Base-by-base conservation (phyloP, 2,113 vertebrate species). In the Petroica traversi region DNA sequence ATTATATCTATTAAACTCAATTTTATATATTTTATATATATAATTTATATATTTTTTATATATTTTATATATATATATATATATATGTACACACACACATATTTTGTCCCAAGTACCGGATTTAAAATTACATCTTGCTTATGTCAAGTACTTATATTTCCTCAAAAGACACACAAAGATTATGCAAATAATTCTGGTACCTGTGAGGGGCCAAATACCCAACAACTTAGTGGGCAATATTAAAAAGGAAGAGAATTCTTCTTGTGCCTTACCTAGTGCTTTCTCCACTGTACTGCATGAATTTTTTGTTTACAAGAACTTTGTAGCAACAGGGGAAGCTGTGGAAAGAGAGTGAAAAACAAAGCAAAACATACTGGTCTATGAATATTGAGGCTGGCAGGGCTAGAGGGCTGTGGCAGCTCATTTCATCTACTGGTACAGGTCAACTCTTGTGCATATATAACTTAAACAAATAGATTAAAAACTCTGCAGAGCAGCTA, bases 41-140 rank as follows among this genome's bases (percentile, higher is more conserved):
- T 14, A 31, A 26, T 23, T 12, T 33, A 41, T 25, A 14, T 18
- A 7, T 13, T n/a, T n/a, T n/a, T n/a, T n/a, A n/a, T n/a, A n/a
- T n/a, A n/a, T n/a, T n/a, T n/a, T n/a, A n/a, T n/a, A n/a, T n/a
- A n/a, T n/a, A 26, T 23, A 14, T 33, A 41, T 25, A 14, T 18
- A 7, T 13, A 28, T 14, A 31, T 4, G 20, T 0, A 48, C 3
- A 24, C 0, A 46, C 1, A 46, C 15, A n/a, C 5, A 29, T 3
- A 17, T 38, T 34, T 40, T 58, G 11, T 59, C 26, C 26, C 3
- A 18, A 17, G 12, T 7, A 45, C 33, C 57, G 10, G 20, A 59
- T 55, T 64, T 89, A 33, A 41, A 62, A 51, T 23, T 11, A 66
- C 12, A 28, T 11, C 18, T 74, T 58, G 10, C 10, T 80, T 46